phyloP scores from a whole-genome alignment of 2,888 invertebrate genomes.

The Prosapia bicincta region DNA sequence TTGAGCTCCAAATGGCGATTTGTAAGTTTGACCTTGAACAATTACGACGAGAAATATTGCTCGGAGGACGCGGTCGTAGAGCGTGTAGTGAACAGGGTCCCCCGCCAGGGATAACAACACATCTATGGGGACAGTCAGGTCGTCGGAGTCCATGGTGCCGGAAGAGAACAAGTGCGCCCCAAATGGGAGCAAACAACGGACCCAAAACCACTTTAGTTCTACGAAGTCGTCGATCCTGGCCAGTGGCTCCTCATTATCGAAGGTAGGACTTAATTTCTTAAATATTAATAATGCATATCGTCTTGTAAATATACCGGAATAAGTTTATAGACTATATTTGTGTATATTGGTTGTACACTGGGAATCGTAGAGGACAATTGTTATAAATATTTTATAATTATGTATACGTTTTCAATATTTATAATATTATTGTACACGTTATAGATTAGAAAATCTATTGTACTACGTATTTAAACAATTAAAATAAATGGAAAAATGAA shows the following conservation, averaged over 20 bases:
- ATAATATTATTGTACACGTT: too few species aligned
- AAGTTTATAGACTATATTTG: too few species aligned
- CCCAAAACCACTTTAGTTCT: slow-evolving; percentile 57
- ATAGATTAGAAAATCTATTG: too few species aligned
- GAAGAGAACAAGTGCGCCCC: slow-evolving; percentile 68
- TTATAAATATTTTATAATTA: too few species aligned
- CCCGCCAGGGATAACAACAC: slow-evolving; percentile 51
- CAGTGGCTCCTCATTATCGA: slow-evolving; percentile 66
- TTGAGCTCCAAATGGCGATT: slow-evolving; percentile 21
- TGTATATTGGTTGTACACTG: too few species aligned
- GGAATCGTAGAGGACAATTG: too few species aligned
- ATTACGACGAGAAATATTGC: slow-evolving; percentile 51
- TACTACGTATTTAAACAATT: too few species aligned
- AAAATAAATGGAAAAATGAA: too few species aligned
- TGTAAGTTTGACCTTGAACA: slow-evolving; percentile 38
- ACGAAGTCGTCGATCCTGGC: slow-evolving; percentile 69
- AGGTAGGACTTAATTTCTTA: slow-evolving; percentile 50
- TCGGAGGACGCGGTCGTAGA: slow-evolving; percentile 55
- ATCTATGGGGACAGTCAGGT: slow-evolving; percentile 61
- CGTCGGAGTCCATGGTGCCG: slow-evolving; percentile 51
- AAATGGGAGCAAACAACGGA: slow-evolving; percentile 52
- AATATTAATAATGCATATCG: too few species aligned
- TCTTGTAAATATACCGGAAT: too few species aligned
- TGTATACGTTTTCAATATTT: too few species aligned
- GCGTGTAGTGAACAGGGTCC: slow-evolving; percentile 69